A percentile compares a stretch with the other conserved stretches of the same genome.
Evolutionary conservation across 2,113 vertebrate species (phyloP).

Genomic region (Ardeotis arabs): DNA sequence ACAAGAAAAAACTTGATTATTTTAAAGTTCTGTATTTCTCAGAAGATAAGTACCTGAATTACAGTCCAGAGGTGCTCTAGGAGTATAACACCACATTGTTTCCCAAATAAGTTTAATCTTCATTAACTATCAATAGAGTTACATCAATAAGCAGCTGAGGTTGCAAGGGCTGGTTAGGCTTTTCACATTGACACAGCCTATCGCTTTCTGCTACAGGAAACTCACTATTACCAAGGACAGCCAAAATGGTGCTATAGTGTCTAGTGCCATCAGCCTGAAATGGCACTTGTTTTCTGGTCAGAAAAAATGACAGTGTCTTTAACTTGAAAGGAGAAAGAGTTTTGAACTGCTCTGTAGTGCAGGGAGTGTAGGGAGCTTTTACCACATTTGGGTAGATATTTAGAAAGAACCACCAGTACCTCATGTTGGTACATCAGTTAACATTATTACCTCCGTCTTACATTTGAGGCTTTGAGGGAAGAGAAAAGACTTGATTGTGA

Average conservation of each 20-base stretch:
- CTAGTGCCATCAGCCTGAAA: background rate
- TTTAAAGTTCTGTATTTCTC: background rate
- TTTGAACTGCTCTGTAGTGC: background rate
- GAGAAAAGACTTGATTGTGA: background rate
- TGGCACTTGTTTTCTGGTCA: background rate
- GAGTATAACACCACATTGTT: background rate
- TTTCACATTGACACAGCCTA: background rate
- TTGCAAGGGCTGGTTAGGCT: background rate
- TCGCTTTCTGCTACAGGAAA: background rate
- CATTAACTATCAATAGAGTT: background rate
- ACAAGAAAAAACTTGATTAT: background rate
- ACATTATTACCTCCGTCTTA: background rate
- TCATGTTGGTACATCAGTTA: background rate
- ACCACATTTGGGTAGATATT: background rate
- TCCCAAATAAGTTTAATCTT: background rate
- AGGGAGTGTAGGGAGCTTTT: background rate
- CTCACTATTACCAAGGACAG: background rate
- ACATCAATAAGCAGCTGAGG: background rate
- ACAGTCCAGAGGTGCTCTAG: background rate
- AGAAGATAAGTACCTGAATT: background rate
- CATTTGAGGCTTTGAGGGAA: background rate
- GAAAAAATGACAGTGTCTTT: background rate
- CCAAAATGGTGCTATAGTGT: accelerated
- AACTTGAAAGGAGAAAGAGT: background rate
- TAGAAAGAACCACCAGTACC: background rate